Conservation (phyloP, 2,797 vertebrate species). For the Lacerta viridis region DNA sequence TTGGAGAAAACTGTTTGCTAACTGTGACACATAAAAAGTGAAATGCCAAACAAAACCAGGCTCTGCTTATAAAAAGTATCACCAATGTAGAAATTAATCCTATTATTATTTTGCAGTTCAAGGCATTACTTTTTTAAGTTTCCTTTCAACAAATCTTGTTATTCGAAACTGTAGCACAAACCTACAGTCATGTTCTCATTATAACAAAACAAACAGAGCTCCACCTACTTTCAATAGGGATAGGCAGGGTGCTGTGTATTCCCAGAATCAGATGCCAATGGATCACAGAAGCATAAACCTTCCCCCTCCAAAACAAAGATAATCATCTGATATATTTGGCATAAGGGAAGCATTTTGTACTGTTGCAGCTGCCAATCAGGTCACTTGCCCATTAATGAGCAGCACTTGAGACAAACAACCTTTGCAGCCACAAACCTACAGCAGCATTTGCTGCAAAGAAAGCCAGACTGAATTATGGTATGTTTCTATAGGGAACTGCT, state of each 20-base stretch:
- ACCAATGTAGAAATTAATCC: not conserved
- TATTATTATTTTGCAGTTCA: not conserved
- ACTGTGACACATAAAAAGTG: not conserved
- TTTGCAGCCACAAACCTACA: constrained; percentile 1
- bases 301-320: not conserved
- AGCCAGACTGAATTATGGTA: not conserved
- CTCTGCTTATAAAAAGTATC: not conserved
- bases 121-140: not conserved
- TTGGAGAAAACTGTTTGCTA: not conserved
- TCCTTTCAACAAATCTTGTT: not conserved
- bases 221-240: constrained; percentile 19
- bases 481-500: not conserved
- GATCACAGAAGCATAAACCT: not conserved
- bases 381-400: not conserved
- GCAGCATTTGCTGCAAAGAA: not conserved
- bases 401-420: not conserved
- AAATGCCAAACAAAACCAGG: constrained; percentile 1
- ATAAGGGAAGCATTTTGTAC: not conserved
- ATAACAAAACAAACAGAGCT: not conserved
- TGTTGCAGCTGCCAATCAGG: constrained; percentile 10
- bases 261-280: not conserved
- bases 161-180: not conserved
- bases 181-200: not conserved
- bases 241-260: not conserved
- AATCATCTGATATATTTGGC: not conserved